Evolutionary conservation across 2,888 invertebrate species (phyloP).

Genomic region (Apomyelois bistriatella): DNA sequence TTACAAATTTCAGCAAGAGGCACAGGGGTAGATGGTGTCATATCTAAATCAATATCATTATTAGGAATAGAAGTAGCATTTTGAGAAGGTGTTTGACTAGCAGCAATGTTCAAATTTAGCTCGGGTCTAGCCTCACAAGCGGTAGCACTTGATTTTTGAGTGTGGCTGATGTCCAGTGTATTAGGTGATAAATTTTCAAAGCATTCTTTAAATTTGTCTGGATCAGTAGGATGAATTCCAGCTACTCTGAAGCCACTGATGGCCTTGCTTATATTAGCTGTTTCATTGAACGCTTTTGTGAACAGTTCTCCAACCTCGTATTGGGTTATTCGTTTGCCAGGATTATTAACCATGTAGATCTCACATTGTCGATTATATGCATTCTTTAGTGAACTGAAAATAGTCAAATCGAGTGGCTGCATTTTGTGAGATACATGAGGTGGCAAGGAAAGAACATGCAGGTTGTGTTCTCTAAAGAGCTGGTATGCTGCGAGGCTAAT

Average conservation of each 20-base stretch:
- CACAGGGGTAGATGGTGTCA: too few species aligned
- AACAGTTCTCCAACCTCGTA: neutral
- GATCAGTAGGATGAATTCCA: too few species aligned
- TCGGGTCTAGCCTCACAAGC: too few species aligned
- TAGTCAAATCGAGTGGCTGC: neutral
- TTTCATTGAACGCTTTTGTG: neutral
- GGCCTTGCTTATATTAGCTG: neutral
- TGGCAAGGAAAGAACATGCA: constrained; percentile 27
- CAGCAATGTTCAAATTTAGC: too few species aligned
- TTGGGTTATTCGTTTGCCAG: neutral
- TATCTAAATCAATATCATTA: too few species aligned
- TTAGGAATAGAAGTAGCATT: too few species aligned
- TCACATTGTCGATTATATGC: neutral
- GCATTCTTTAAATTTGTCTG: neutral
- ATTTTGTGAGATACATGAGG: constrained; percentile 29
- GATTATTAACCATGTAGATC: neutral
- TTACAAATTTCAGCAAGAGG: too few species aligned
- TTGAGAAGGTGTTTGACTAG: too few species aligned
- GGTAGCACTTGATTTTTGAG: too few species aligned
- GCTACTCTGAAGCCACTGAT: neutral
- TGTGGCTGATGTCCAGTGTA: too few species aligned
- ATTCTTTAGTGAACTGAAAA: neutral
- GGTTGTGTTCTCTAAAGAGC: constrained; percentile 21
- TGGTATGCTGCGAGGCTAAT: neutral
- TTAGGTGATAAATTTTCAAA: too few species aligned